Evolutionary conservation across 2,797 vertebrate species (phyloP).

Genomic region (Poecilia wingei): DNA sequence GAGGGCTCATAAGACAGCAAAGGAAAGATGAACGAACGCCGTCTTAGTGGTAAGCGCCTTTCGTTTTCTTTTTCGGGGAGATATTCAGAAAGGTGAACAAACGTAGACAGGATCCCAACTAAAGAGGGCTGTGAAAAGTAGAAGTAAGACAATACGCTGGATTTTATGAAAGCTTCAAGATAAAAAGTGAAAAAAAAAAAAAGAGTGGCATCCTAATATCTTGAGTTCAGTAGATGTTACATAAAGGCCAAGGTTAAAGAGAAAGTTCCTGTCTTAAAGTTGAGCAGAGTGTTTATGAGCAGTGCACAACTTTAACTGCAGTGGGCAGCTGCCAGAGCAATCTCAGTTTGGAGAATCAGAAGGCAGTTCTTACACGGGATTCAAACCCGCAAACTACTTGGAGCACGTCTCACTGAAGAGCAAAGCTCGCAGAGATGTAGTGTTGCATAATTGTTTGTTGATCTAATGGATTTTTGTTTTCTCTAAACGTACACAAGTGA

Average conservation of each 20-base stretch:
- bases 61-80: conserved; percentile 15
- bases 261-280: conserved; percentile 16
- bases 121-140: neutral
- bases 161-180: conserved; percentile 31
- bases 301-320: neutral
- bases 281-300: neutral
- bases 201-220: conserved; percentile 1
- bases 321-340: neutral
- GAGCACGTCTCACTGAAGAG: neutral
- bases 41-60: conserved; percentile 43
- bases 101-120: conserved; percentile 19
- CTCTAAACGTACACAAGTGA: neutral
- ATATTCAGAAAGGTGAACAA: neutral
- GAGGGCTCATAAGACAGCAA: conserved; percentile 36
- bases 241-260: conserved; percentile 31
- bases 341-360: neutral
- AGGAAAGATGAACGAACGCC: conserved; percentile 50
- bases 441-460: neutral
- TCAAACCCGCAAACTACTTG: neutral
- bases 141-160: conserved; percentile 12
- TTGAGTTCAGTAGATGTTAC: conserved; percentile 17
- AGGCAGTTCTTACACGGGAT: neutral
- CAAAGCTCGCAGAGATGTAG: neutral
- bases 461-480: neutral
- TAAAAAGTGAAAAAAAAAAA: conserved; percentile 13